Evolutionary conservation across 2,797 vertebrate species (phyloP), one percentile per base, ranked within the genome.

Genomic region (Enteromius anoplus): DNA sequence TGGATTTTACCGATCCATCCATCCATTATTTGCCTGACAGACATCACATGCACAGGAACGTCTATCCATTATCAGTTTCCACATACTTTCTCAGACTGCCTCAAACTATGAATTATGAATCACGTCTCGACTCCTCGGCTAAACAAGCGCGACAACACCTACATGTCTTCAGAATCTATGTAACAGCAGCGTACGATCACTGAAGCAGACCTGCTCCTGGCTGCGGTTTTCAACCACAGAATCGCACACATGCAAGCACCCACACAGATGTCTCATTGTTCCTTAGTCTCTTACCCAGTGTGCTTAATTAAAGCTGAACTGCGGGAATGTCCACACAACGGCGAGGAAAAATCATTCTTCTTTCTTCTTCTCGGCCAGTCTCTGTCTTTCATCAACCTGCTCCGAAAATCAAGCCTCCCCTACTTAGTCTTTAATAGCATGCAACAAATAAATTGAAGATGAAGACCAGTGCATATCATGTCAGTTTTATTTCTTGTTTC

Each of bases 261-360:
- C 73, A 79, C 72, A 87, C 93, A 94, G 90, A 91, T 89, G 86
- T 87, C 34, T 80, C 89, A 92, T 94, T 95, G 94, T 94, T 94
- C 88, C 86, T 88, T 86, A 70, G 87, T 83, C 86, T 80, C 88
- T 90, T 83, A 89, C 88, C 89, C 91, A 66, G 86, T 89, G 87
- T 90, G 87, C 91, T 93, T 94, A 94, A 95, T 95, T 94, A 94
- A 93, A 94, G 92, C 90, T 92, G 93, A 94, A 93, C 91, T 93
- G 89, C 81, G 23, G 88, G 90, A 85, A 68, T 83, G 85, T 49
- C 84, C 86, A 88, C 86, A 70, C 40, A 66, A 75, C 34, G 23
- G 26, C 3, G 34, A 80, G 62, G 29, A 71, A 58, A 65, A 45
- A 12, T 8, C 60, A 47, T 65, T 60, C 37, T 34, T 78, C 79